Percentiles rank a stretch among this genome's conserved stretches.
phyloP scores from a whole-genome alignment of 2,888 invertebrate genomes.

The Acleris literana region DNA sequence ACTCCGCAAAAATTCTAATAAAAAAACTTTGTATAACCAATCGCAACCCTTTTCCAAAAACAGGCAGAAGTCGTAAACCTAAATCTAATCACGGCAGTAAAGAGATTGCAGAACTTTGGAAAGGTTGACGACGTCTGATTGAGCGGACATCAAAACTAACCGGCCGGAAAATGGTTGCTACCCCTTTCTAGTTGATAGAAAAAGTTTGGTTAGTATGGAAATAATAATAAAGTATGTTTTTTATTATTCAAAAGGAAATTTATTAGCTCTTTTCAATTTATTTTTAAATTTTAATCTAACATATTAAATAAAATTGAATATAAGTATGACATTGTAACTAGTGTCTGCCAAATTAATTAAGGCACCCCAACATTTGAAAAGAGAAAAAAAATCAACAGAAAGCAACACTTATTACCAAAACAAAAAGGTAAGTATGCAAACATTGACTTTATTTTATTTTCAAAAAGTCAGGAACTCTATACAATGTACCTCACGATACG shows the following conservation, averaged over 20 bases:
- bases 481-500: too few relatives aligned
- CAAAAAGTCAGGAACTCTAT: too few relatives aligned
- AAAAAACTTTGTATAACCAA: neutral
- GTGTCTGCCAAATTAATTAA: too few relatives aligned
- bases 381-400: too few relatives aligned
- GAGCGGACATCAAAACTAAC: constrained; percentile 61
- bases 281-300: neutral
- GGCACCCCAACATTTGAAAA: too few relatives aligned
- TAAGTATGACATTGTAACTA: too few relatives aligned
- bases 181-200: constrained; percentile 53
- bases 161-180: constrained; percentile 57
- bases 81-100: constrained; percentile 38
- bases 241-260: constrained; percentile 3
- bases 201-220: constrained; percentile 38
- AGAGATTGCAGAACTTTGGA: constrained; percentile 41
- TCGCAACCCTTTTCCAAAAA: constrained; percentile 23
- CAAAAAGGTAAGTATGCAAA: too few relatives aligned
- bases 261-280: neutral
- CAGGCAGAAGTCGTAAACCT: constrained; percentile 40
- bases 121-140: constrained; percentile 49
- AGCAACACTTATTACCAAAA: too few relatives aligned
- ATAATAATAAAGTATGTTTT: constrained; percentile 29
- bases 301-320: too few relatives aligned
- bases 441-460: too few relatives aligned
- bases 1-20: neutral